A percentile compares a stretch with the other conserved stretches of the same genome.
Conservation (phyloP, 2,888 invertebrate species). For the Eubasilissa splendida region DNA sequence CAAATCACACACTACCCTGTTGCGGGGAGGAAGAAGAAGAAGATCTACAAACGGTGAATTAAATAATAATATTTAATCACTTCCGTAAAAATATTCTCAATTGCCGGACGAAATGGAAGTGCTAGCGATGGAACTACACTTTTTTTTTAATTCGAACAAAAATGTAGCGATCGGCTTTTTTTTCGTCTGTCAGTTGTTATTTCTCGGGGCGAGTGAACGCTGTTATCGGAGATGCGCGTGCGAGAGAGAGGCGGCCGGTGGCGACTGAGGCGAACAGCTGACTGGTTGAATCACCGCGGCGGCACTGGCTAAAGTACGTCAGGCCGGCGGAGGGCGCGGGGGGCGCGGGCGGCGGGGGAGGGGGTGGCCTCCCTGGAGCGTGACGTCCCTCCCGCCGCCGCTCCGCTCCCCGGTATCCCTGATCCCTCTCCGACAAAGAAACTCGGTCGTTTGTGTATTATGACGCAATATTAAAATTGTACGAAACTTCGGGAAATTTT, state of each 20-base stretch:
- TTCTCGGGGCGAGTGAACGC: constrained; percentile 4
- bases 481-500: too few species aligned
- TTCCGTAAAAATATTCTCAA: neutral
- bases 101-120: constrained; percentile 1
- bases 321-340: constrained; percentile 31
- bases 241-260: constrained; percentile 51
- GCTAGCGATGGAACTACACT: constrained; percentile 1
- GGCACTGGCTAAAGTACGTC: constrained; percentile 51
- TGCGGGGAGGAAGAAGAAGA: constrained; percentile 1
- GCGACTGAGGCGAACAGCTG: constrained; percentile 67
- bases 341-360: constrained; percentile 12
- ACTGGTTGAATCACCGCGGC: constrained; percentile 70
- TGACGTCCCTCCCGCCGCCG: constrained; percentile 54
- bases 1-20: constrained; percentile 32
- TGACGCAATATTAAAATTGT: too few species aligned
- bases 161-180: constrained; percentile 31
- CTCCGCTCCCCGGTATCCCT: neutral
- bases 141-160: constrained; percentile 20
- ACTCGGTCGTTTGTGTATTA: too few species aligned
- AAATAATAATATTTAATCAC: constrained; percentile 5
- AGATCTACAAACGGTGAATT: neutral
- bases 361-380: constrained; percentile 50
- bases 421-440: neutral
- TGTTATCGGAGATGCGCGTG: constrained; percentile 4
- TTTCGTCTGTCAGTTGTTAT: constrained; percentile 20